Base-by-base conservation (phyloP, 1,140 invertebrate species). In the Lordiphosa stackelbergi region DNA sequence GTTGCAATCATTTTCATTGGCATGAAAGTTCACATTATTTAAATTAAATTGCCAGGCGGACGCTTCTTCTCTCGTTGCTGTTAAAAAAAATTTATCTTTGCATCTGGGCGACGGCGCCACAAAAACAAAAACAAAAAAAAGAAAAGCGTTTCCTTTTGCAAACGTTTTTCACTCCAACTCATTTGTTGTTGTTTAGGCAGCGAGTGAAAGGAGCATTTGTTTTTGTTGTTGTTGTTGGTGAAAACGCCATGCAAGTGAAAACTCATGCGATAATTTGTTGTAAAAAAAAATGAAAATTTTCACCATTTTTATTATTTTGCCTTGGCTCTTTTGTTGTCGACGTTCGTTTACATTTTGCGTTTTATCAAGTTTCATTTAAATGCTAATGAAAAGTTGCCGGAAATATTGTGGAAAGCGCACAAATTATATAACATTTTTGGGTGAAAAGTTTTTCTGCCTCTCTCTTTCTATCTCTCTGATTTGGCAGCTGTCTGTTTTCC, bases 221-320 rank as follows among this genome's bases (percentile, higher is more conserved):
- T 60, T 55, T 54, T 71, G 69, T 48, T 62, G 48, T 52, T 70
- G 54, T 58, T 65, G 63, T 63, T 57, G 63, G 77, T 73, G 77
- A 77, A 77, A 83, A 77, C 77, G 38, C 52, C 53, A 61, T 45
- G 22, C 65, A 52, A 83, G 77, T 83, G 77, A 83, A 83, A 83
- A 83, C 65, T 81, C 78, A 77, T 84, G 77, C 77, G 78, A 83
- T 83, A 83, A 83, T 83, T 83, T 83, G 77, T 83, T 83, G 77
- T 83, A 61, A 79, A 81, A n/a, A 16, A 77, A 70, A 75, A 75
- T 70, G 73, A 81, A 72, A 84, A 83, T 84, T 83, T 83, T 84
- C 77, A 83, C 77, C 58, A 83, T 73, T 83, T 77, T 81, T 53
- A 28, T 73, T 53, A 40, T 69, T 54, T 57, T 40, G 49, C 41